Base-by-base conservation (phyloP, 2,888 invertebrate genomes). In the Notodonta ziczac region DNA sequence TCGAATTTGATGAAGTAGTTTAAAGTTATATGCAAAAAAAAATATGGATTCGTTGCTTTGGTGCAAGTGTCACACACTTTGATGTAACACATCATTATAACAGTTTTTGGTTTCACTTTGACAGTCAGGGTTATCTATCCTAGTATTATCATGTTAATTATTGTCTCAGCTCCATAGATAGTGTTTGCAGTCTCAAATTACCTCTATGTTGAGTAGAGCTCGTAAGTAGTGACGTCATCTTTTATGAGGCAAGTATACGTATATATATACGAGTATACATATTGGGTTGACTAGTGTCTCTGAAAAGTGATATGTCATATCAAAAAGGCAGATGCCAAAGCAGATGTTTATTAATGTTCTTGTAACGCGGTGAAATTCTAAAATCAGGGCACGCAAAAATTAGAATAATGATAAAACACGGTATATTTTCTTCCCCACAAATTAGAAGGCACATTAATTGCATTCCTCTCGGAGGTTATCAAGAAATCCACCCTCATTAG, bases 401-500 rank as follows among this genome's bases (percentile, higher is more conserved):
- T 42, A 1, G 42, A 42, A 42, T 42, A 9, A 10, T 10, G 2
- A 42, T 42, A 42, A 42, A 42, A 52, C 5, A 13, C 24, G 32
- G 1, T 12, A 39, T 13, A 35, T 54, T n/a, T 39, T 54, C 24
- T 24, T 53, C 6, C 35, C 35, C 53, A 32, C 55, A 55, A 55
- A 40, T 55, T 8, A 7, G 51, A 13, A 13, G 24, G 52, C 24
- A 53, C 53, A 32, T 53, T 53, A 35, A 53, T 8, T n/a, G 13
- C 53, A 6, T 50, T n/a, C 52, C 53, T 35, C n/a, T 39, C 14
- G 2, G 14, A 54, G 54, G 66, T 75, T 72, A 62, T 58, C 66
- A 59, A 67, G 39, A 64, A 62, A 54, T 55, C 52, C 61, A 62
- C 63, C 59, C 53, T 62, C 62, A 71, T 74, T 67, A 71, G 65